phyloP scores from a whole-genome alignment of 2,888 invertebrate species.

The Diabrotica balteata region DNA sequence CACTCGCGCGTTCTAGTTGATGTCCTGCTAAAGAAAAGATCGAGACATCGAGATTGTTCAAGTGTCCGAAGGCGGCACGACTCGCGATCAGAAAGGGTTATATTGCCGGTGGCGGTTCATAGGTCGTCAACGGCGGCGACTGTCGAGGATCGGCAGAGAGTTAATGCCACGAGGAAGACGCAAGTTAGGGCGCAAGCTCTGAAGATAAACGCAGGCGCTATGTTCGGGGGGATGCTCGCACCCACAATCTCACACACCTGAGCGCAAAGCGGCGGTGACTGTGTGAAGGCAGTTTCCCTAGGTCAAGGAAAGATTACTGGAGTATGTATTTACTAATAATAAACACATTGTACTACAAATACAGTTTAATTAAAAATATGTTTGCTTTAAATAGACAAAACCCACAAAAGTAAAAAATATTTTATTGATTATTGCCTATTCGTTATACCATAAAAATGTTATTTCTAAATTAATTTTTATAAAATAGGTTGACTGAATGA shows the following conservation, averaged over 20 bases:
- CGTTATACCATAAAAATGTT: no score
- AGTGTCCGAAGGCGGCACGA: slow-evolving; percentile 37
- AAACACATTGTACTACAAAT: not conserved
- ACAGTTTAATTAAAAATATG: not conserved
- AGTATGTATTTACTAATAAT: not conserved
- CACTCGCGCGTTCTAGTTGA: slow-evolving; percentile 4
- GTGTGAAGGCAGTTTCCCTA: slow-evolving; percentile 29
- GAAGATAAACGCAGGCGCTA: slow-evolving; percentile 52
- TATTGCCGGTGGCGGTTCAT: slow-evolving; percentile 49
- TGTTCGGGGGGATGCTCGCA: slow-evolving; percentile 41
- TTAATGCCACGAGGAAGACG: slow-evolving; percentile 56
- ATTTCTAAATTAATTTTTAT: no score
- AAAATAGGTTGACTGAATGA: no score
- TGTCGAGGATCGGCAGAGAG: slow-evolving; percentile 58
- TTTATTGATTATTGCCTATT: no score
- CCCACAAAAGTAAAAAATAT: no score
- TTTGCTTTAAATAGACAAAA: no score
- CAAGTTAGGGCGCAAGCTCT: slow-evolving; percentile 55
- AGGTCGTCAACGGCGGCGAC: slow-evolving; percentile 59
- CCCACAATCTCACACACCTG: slow-evolving; percentile 45
- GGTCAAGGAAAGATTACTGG: slow-evolving; percentile 19
- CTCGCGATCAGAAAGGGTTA: slow-evolving; percentile 37
- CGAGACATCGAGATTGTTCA: slow-evolving; percentile 28
- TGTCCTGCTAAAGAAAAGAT: slow-evolving; percentile 4
- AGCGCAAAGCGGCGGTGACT: slow-evolving; percentile 30